These are phyloP conservation scores for Archilochus colubris DNA, from an alignment of 2,113 vertebrate species.

Conservation along the genomic window DNA sequence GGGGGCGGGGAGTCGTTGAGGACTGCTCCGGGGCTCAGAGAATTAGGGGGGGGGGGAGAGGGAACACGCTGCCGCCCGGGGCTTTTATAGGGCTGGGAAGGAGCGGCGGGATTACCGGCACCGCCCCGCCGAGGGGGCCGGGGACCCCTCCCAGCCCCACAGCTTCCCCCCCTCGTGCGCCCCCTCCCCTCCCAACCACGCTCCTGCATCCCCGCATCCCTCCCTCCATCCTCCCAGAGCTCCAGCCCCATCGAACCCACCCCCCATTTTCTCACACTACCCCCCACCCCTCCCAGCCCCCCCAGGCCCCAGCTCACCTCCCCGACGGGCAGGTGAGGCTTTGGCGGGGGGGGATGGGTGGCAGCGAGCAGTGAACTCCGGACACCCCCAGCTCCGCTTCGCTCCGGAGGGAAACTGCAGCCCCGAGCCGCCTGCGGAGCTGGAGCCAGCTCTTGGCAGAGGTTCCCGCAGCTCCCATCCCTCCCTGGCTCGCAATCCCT, in stretches of 20 bases:
- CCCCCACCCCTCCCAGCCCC: background rate
- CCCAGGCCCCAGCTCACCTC: constrained; percentile 16
- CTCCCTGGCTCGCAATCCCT: constrained; percentile 49
- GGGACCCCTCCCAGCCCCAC: background rate
- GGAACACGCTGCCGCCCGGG: background rate
- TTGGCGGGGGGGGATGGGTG: background rate
- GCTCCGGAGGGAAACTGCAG: constrained; percentile 56
- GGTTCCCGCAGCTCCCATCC: constrained; percentile 52
- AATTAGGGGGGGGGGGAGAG: background rate
- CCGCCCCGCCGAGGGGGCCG: background rate
- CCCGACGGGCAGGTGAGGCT: background rate
- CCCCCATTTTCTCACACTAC: background rate
- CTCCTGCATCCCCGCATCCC: background rate
- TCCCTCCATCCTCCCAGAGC: background rate
- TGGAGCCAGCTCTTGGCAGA: constrained; percentile 61
- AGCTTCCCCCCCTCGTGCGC: background rate
- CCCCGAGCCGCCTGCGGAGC: constrained; percentile 49
- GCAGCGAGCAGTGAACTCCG: constrained; percentile 24
- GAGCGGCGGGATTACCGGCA: background rate
- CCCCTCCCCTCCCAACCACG: background rate
- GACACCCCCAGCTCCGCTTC: constrained; percentile 37
- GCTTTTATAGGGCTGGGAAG: background rate
- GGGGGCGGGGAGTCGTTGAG: background rate
- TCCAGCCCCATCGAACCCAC: background rate
- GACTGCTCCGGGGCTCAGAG: background rate